Evolutionary conservation across 1,140 invertebrate genomes (phyloP).

Genomic region (Papilio polytes): DNA sequence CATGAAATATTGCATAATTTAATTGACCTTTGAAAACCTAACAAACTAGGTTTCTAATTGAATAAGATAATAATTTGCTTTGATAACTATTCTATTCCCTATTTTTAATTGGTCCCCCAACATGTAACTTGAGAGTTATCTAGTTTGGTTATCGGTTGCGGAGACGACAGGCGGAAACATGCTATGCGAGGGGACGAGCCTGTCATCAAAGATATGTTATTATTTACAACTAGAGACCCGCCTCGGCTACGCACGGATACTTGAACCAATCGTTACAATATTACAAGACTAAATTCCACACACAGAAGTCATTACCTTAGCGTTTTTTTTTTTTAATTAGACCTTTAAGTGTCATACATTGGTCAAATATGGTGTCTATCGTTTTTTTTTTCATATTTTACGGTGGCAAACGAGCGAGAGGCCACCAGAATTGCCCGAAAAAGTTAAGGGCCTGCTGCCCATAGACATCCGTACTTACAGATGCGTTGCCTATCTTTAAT

Average conservation of each 20-base stretch:
- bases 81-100: constrained; percentile 27
- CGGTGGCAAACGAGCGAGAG: too few species aligned
- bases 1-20: too few species aligned
- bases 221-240: constrained; percentile 17
- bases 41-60: too few species aligned
- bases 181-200: constrained; percentile 42
- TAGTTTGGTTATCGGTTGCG: constrained; percentile 50
- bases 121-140: constrained; percentile 55
- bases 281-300: not conserved
- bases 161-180: constrained; percentile 50
- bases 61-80: not conserved
- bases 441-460: too few species aligned
- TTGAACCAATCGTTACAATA: not conserved
- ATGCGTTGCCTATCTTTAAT: too few species aligned
- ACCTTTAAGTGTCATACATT: too few species aligned
- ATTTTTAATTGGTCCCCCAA: constrained; percentile 58
- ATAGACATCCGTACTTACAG: too few species aligned
- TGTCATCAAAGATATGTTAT: constrained; percentile 43
- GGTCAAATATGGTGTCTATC: too few species aligned
- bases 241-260: not conserved
- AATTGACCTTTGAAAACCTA: too few species aligned
- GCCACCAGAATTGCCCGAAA: too few species aligned
- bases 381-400: too few species aligned
- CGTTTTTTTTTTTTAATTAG: too few species aligned
- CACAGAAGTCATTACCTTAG: not conserved